phyloP scores from a whole-genome alignment of 2,113 vertebrate species.

The Grammomys surdaster region DNA sequence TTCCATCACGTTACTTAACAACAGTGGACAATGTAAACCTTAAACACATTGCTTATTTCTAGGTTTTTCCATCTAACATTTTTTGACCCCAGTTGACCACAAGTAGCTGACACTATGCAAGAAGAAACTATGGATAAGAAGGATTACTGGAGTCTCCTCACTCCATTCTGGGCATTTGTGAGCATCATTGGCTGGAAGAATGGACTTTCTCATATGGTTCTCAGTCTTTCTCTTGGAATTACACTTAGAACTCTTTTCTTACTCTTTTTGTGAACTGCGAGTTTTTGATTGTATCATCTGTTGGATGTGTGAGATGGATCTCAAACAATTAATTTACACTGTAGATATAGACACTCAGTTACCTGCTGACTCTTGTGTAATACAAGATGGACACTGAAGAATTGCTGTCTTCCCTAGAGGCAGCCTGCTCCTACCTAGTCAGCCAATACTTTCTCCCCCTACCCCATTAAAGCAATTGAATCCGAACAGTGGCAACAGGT shows the following conservation, averaged over 20 bases:
- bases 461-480: slow-evolving; percentile 78
- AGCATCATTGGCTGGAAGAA: slow-evolving; percentile 16
- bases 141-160: neutral
- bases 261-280: slow-evolving; percentile 53
- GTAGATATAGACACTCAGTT: slow-evolving; percentile 52
- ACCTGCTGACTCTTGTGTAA: slow-evolving; percentile 43
- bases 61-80: neutral
- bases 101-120: neutral
- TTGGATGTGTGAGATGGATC: slow-evolving; percentile 53
- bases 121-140: neutral
- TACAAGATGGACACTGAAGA: slow-evolving; percentile 64
- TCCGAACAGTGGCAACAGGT: slow-evolving; percentile 72
- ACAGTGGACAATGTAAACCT: neutral
- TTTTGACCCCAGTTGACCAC: neutral
- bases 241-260: slow-evolving; percentile 62
- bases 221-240: slow-evolving; percentile 71
- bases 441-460: slow-evolving; percentile 62
- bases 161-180: neutral
- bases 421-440: slow-evolving; percentile 56
- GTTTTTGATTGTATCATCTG: neutral
- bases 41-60: neutral
- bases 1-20: neutral
- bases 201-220: slow-evolving; percentile 5
- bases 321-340: slow-evolving; percentile 72
- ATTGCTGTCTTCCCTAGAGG: slow-evolving; percentile 53